Percentiles rank a stretch among this genome's conserved stretches.
Conservation (phyloP, 2,113 vertebrate species). For the Octodon degus region DNA sequence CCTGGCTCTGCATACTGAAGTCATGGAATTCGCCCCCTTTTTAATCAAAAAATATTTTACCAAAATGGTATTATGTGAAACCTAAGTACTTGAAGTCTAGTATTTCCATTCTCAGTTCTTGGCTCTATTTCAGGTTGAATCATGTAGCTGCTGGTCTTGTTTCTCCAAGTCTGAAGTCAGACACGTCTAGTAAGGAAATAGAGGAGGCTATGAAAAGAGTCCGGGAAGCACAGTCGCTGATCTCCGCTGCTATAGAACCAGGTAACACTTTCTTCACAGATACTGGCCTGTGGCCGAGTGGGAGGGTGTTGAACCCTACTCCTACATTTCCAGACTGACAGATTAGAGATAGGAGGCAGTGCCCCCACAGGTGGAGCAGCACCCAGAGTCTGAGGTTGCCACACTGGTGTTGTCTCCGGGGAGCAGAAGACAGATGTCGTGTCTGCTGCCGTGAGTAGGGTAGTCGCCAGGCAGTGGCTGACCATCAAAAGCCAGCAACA, state of each 20-base stretch:
- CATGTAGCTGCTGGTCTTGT: slow-evolving; percentile 95
- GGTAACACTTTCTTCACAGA: slow-evolving; percentile 85
- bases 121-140: slow-evolving; percentile 90
- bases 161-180: slow-evolving; percentile 94
- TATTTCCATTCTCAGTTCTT: neutral
- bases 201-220: slow-evolving; percentile 99
- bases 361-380: neutral
- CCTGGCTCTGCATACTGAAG: neutral
- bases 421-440: neutral
- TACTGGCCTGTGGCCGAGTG: neutral
- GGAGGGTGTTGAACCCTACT: neutral
- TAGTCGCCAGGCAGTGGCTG: neutral
- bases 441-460: neutral
- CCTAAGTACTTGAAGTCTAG: neutral
- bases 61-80: neutral
- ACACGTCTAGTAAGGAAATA: slow-evolving; percentile 98
- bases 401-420: neutral
- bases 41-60: neutral
- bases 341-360: neutral
- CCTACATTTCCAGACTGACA: neutral
- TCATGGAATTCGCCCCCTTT: neutral
- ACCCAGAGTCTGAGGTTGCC: neutral
- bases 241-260: slow-evolving; percentile 98
- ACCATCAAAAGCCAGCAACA: neutral
- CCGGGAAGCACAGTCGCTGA: slow-evolving; percentile 97